Conservation (phyloP, 2,888 invertebrate genomes). For the Cephus rjabovi region DNA sequence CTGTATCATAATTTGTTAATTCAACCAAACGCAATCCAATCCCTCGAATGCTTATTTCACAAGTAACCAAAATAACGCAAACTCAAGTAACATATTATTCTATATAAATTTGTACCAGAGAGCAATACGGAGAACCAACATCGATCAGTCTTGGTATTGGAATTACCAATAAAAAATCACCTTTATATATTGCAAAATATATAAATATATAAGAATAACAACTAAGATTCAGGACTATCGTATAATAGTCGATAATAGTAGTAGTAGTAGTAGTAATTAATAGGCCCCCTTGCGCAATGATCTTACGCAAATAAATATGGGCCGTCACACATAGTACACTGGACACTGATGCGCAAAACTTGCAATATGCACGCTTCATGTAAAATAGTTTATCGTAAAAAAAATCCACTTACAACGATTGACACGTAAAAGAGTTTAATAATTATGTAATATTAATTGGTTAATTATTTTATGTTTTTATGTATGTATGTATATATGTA, state of each 20-base stretch:
- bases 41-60: not conserved
- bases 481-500: conserved; percentile 16
- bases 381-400: conserved; percentile 56
- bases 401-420: conserved; percentile 51
- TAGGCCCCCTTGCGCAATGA: conserved; percentile 37
- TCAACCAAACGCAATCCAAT: not conserved
- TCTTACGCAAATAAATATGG: conserved; percentile 41
- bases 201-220: conserved; percentile 62
- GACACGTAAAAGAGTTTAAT: conserved; percentile 55
- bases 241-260: conserved; percentile 47
- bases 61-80: no score
- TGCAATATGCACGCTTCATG: conserved; percentile 42
- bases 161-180: conserved; percentile 61
- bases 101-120: conserved; percentile 26
- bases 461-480: conserved; percentile 45
- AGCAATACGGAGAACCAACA: conserved; percentile 63
- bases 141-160: conserved; percentile 66
- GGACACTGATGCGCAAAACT: conserved; percentile 41
- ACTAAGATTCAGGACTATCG: conserved; percentile 58
- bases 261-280: conserved; percentile 45
- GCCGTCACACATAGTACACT: conserved; percentile 38
- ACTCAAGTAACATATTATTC: not conserved
- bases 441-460: conserved; percentile 51
- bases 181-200: conserved; percentile 60
- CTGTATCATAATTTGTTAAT: not conserved